Percentiles rank a stretch among this genome's conserved stretches.
Evolutionary conservation across 2,113 vertebrate species (phyloP).

Genomic region (Podarcis cretensis): DNA sequence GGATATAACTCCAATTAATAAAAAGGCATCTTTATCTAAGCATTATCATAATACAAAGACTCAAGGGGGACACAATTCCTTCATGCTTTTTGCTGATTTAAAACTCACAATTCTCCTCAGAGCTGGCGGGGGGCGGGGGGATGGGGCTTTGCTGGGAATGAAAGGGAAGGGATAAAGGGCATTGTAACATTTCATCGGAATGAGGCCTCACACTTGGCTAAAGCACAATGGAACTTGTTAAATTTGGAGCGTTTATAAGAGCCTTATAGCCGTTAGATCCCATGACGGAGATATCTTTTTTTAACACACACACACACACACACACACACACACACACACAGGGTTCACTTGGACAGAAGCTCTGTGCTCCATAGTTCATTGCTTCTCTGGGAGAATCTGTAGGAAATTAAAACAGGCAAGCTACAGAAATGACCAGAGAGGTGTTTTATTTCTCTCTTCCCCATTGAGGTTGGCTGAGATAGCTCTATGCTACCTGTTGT

Average conservation of each 20-base stretch:
- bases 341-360: slow-evolving; percentile 15
- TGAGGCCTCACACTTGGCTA: slow-evolving; percentile 47
- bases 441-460: slow-evolving; percentile 20
- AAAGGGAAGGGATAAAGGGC: slow-evolving; percentile 51
- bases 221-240: slow-evolving; percentile 59
- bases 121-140: not conserved
- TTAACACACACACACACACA: too few species aligned
- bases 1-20: slow-evolving; percentile 67
- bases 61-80: slow-evolving; percentile 60
- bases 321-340: too few species aligned
- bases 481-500: not conserved
- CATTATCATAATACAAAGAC: slow-evolving; percentile 66
- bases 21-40: slow-evolving; percentile 65
- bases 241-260: slow-evolving; percentile 54
- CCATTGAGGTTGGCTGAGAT: not conserved
- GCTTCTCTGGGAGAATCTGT: slow-evolving; percentile 41
- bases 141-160: slow-evolving; percentile 56
- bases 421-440: slow-evolving; percentile 41
- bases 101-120: slow-evolving; percentile 45
- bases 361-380: slow-evolving; percentile 33
- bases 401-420: slow-evolving; percentile 23
- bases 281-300: not conserved
- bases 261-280: slow-evolving; percentile 56
- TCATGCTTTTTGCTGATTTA: slow-evolving; percentile 57
- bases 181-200: slow-evolving; percentile 56